Evolutionary conservation across 2,113 vertebrate species (phyloP).

Genomic region (Microtus richardsoni): DNA sequence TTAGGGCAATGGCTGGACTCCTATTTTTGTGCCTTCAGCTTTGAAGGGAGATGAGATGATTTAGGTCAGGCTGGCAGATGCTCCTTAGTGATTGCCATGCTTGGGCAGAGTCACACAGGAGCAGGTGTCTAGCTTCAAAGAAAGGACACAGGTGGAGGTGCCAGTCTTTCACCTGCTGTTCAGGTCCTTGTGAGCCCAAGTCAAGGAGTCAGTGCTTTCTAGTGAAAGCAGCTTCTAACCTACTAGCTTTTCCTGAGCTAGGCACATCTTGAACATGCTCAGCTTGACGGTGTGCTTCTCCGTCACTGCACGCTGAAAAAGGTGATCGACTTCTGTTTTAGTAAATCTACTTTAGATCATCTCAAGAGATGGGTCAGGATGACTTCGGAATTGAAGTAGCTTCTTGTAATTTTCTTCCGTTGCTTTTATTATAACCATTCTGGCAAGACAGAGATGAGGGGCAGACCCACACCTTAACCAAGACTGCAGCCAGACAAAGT

Average conservation of each 20-base stretch:
- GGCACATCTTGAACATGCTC: not conserved
- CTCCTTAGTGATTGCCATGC: not conserved
- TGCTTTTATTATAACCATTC: not conserved
- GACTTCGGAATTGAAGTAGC: not conserved
- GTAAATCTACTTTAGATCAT: too few relatives aligned
- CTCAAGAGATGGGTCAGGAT: not conserved
- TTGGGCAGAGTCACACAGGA: not conserved
- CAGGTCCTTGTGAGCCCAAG: not conserved
- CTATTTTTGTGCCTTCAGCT: not conserved
- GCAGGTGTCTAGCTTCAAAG: not conserved
- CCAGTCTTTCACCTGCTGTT: not conserved
- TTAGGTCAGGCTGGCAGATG: not conserved
- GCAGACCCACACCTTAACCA: too few relatives aligned
- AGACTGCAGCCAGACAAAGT: not conserved
- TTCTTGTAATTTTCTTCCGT: not conserved
- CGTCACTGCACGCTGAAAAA: not conserved
- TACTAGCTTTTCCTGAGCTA: not conserved
- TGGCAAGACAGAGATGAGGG: not conserved
- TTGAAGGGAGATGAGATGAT: not conserved
- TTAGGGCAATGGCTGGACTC: not conserved
- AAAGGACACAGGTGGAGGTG: not conserved
- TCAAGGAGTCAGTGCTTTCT: not conserved
- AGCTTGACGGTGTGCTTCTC: not conserved
- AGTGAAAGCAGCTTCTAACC: not conserved
- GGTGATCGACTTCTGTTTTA: not conserved